Evolutionary conservation across 2,888 invertebrate species (phyloP).

Genomic region (Tricholauxania praeusta): DNA sequence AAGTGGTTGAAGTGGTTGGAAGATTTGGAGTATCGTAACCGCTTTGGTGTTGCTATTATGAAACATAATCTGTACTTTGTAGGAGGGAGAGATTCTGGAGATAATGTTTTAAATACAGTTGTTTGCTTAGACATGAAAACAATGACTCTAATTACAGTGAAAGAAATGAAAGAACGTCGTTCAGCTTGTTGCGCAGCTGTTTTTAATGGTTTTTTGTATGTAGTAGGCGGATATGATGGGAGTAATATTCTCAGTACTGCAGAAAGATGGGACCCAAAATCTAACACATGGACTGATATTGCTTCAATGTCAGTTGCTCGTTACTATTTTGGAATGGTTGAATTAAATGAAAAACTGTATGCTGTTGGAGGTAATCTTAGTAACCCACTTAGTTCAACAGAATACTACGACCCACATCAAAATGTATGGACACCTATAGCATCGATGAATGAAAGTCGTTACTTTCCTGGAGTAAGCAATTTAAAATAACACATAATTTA

Average conservation of each 20-base stretch:
- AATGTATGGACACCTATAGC: constrained; percentile 85
- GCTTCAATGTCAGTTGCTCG: constrained; percentile 90
- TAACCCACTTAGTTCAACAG: constrained; percentile 87
- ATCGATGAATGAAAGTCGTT: constrained; percentile 87
- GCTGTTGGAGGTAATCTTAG: constrained; percentile 95
- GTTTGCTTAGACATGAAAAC: constrained; percentile 89
- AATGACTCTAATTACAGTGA: constrained; percentile 82
- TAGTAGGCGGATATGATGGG: constrained; percentile 93
- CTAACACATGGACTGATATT: constrained; percentile 89
- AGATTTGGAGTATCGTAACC: constrained; percentile 75
- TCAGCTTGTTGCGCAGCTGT: constrained; percentile 85
- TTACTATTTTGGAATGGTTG: constrained; percentile 88
- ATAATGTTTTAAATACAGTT: constrained; percentile 92
- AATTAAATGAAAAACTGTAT: constrained; percentile 85
- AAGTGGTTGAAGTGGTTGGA: constrained; percentile 67
- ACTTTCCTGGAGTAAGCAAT: constrained; percentile 84
- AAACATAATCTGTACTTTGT: constrained; percentile 86
- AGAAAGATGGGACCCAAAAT: constrained; percentile 90
- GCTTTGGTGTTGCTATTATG: constrained; percentile 91
- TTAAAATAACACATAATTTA: not conserved
- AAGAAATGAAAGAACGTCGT: constrained; percentile 91
- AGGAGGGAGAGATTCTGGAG: constrained; percentile 85
- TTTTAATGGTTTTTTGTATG: constrained; percentile 85
- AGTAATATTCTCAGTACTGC: constrained; percentile 91
- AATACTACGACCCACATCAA: constrained; percentile 83